phyloP scores from a whole-genome alignment of 2,888 invertebrate species.

The Cordilura impudica region DNA sequence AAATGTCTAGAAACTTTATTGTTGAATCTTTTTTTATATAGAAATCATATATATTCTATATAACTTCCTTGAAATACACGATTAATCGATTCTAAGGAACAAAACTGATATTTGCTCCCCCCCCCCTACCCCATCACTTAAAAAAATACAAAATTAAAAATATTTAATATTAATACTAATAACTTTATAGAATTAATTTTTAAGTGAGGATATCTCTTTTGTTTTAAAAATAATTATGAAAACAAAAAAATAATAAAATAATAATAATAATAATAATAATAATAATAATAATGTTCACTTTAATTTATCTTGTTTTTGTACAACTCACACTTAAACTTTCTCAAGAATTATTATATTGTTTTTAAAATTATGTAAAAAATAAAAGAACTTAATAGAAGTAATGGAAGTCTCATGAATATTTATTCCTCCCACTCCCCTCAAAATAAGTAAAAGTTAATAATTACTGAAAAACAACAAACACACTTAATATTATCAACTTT shows the following conservation, averaged over 20 bases:
- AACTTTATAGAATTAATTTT: constrained; percentile 48
- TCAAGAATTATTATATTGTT: constrained; percentile 6
- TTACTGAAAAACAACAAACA: constrained; percentile 40
- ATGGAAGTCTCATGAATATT: constrained; percentile 14
- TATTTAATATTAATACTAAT: constrained; percentile 56
- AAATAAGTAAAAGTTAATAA: constrained; percentile 33
- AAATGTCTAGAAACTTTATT: not conserved
- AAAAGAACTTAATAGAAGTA: not conserved
- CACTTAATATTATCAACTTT: constrained; percentile 45
- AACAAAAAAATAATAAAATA: too few relatives aligned
- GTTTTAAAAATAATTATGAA: constrained; percentile 56
- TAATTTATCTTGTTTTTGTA: constrained; percentile 57
- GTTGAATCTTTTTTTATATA: not conserved
- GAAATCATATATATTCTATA: not conserved
- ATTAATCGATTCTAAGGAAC: constrained; percentile 30
- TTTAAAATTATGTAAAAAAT: constrained; percentile 27
- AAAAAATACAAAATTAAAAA: constrained; percentile 48
- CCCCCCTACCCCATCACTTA: not conserved
- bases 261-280: too few relatives aligned
- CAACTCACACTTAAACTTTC: not conserved
- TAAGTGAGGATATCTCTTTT: constrained; percentile 55
- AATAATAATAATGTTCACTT: constrained; percentile 49
- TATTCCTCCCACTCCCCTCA: constrained; percentile 24
- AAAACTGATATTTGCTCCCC: not conserved
- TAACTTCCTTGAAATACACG: not conserved